Conservation (phyloP, 2,888 invertebrate genomes). For the Drosophila lacicola region DNA sequence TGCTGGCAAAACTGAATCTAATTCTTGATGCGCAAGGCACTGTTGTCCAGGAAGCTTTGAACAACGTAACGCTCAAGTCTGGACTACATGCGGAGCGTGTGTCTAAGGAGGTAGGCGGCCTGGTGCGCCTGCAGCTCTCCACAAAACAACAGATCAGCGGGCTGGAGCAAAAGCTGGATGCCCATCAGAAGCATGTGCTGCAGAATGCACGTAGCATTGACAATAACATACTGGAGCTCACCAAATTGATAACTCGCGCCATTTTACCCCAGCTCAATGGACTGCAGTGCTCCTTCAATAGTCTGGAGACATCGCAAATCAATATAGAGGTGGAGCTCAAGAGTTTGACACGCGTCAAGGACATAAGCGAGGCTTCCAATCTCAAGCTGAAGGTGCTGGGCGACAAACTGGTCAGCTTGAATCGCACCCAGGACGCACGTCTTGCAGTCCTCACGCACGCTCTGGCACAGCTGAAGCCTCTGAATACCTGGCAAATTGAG, state of each 20-base stretch:
- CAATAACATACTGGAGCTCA: slow-evolving; percentile 45
- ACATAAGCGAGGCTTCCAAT: slow-evolving; percentile 45
- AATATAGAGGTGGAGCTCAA: slow-evolving; percentile 65
- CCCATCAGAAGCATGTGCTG: slow-evolving; percentile 51
- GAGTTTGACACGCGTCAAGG: slow-evolving; percentile 41
- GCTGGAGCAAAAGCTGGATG: slow-evolving; percentile 56
- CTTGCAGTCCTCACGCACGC: slow-evolving; percentile 34
- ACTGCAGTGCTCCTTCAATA: slow-evolving; percentile 60
- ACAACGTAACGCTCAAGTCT: slow-evolving; percentile 39
- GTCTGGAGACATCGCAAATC: slow-evolving; percentile 64
- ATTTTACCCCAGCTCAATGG: slow-evolving; percentile 61
- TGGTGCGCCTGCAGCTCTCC: slow-evolving; percentile 41
- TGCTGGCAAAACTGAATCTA: slow-evolving; percentile 29
- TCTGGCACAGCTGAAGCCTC: slow-evolving; percentile 48
- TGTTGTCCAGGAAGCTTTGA: slow-evolving; percentile 33
- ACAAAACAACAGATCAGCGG: slow-evolving; percentile 48
- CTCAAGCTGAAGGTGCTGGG: slow-evolving; percentile 33
- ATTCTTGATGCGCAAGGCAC: slow-evolving; percentile 27
- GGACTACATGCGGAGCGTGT: slow-evolving; percentile 25
- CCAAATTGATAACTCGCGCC: slow-evolving; percentile 62
- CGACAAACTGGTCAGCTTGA: slow-evolving; percentile 45
- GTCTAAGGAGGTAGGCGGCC: slow-evolving; percentile 26
- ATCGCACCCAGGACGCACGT: slow-evolving; percentile 51
- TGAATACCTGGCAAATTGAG: slow-evolving; percentile 60
- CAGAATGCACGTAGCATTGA: slow-evolving; percentile 47